Evolutionary conservation across 2,888 invertebrate species (phyloP).

Genomic region (Drosophila imparisetae): DNA sequence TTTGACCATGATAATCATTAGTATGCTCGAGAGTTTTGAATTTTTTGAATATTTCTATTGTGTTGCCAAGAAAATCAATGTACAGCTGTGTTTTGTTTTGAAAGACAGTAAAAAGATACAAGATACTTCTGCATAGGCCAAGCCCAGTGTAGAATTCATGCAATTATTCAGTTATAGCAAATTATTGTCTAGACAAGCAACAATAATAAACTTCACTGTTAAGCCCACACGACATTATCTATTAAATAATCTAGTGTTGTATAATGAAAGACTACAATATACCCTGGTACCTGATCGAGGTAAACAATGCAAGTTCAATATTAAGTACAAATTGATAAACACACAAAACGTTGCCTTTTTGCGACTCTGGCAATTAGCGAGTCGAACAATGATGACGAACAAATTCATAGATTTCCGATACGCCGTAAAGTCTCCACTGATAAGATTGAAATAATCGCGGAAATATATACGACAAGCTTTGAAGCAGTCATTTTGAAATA

Average conservation of each 20-base stretch:
- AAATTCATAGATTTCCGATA: constrained; percentile 15
- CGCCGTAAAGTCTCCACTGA: constrained; percentile 27
- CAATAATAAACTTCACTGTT: constrained; percentile 20
- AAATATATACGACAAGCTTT: constrained; percentile 21
- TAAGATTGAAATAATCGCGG: constrained; percentile 60
- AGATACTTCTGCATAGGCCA: constrained; percentile 23
- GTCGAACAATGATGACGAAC: constrained; percentile 24
- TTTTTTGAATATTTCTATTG: not conserved
- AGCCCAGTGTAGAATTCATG: constrained; percentile 30
- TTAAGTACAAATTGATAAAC: constrained; percentile 41
- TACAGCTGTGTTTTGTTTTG: not conserved
- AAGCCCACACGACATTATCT: constrained; percentile 27
- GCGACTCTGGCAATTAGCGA: constrained; percentile 48
- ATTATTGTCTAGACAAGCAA: constrained; percentile 21
- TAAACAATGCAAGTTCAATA: constrained; percentile 15
- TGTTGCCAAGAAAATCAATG: constrained; percentile 16
- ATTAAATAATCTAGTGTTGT: not conserved
- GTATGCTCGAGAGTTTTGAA: constrained; percentile 22
- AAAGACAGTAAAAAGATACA: not conserved
- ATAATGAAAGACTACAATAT: not conserved
- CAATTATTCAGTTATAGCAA: constrained; percentile 18
- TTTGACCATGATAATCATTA: constrained; percentile 22
- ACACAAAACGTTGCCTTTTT: constrained; percentile 25
- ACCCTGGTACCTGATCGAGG: constrained; percentile 16
- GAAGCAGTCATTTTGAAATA: constrained; percentile 8